Evolutionary conservation across 2,888 invertebrate genomes (phyloP), one percentile per base, ranked within the genome.

Genomic region (Agrypnus murinus): DNA sequence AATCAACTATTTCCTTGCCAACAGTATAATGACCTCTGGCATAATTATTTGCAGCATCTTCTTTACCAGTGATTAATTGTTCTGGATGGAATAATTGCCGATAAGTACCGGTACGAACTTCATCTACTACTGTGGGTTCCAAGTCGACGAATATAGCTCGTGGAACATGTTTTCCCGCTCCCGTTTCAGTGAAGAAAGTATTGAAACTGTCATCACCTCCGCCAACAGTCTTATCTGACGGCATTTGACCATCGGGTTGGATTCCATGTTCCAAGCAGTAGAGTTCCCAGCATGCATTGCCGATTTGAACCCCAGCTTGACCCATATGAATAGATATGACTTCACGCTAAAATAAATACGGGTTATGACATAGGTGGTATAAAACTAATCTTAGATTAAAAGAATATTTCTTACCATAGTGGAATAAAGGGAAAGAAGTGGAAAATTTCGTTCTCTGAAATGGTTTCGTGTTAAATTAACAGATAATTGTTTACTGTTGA

Each of bases 21-120:
- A 94, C 91, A 60, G 94, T 92, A 85, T 94, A 93, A 81, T 93
- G 93, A 4, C 95, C 94, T 31, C 95, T 89, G 0, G 95, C 95
- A 81, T 94, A 95, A 86, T 95, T 95, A 84, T 95, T 95, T 10
- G 95, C 95, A 1, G 95, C 94, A 83, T 94, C 94, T 82, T 94
- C 94, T 82, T 94, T 94, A 71, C 94, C 94, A 2, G 90, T 92
- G 79, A 95, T 93, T 77, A 95, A 85, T 83, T 95, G 94, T 78
- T 95, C 94, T 0, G 94, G 94, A 81, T 94, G 93, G 85, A 92
- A 94, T 17, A 93, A 86, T 78, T 91, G 89, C 0, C 91, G 88
- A 81, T 92, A 93, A 43, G 89, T 89, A 8, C 92, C 92, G 46
- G 88, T 87, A 34, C 90, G 89, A 25, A 91, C 88, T 79, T 90